Base-by-base conservation (phyloP, 2,888 invertebrate species). In the Epinotia bilunana region DNA sequence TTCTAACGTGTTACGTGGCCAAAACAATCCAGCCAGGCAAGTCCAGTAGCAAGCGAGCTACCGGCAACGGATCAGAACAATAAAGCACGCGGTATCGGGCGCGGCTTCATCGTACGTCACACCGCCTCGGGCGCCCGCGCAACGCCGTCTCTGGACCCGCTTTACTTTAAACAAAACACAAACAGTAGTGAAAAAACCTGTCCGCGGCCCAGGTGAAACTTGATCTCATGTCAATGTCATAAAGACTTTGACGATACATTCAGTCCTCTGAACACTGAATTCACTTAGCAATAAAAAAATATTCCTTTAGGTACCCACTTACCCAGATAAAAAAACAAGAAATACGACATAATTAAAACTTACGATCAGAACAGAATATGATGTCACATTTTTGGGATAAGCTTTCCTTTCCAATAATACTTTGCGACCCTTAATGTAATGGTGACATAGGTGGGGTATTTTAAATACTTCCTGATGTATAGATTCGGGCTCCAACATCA, bases 61-160 rank as follows among this genome's bases (percentile, higher is more conserved):
- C 77, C 73, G 76, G 76, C 76, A 73, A 72, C 64, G 64, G 76
- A 53, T 57, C 76, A 76, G 70, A 74, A 78, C 73, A 76, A 77
- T 78, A 77, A 79, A 77, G 79, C 79, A 79, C 76, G 76, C 76
- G 79, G 77, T 88, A 89, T 88, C 85, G 78, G 64, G 78, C 79
- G 81, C 82, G 80, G 83, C 83, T 83, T 87, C 86, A 81, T 78
- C 79, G 79, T 72, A 72, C 72, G 77, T 77, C 77, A 77, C 72
- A 73, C 75, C 72, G 82, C 80, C 76, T 79, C 79, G 69, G 69
- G 81, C 79, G 82, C 80, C 78, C 79, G 77, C 79, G 74, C 72
- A 84, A 67, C 3, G 74, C 71, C 77, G 65, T 57, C 63, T 12
- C 16, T 82, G 55, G 87, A 88, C 81, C 76, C 46, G 58, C 18